A percentile compares a stretch with the other conserved stretches of the same genome.
phyloP scores from a whole-genome alignment of 2,888 invertebrate species.

The Aphodius sticticus region DNA sequence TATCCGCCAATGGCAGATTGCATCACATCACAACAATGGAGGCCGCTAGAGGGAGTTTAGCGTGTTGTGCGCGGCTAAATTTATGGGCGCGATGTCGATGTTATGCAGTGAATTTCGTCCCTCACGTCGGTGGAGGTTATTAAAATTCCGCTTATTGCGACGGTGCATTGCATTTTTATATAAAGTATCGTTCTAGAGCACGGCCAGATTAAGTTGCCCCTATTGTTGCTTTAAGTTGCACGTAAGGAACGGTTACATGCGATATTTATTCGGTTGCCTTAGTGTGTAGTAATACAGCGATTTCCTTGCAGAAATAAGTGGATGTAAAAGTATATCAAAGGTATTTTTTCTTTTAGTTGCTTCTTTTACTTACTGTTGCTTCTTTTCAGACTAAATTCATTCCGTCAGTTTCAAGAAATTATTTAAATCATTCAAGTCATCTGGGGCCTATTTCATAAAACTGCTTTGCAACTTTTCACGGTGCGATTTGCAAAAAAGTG shows the following conservation, averaged over 20 bases:
- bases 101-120: background rate
- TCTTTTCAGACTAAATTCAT: too few species aligned
- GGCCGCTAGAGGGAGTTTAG: background rate
- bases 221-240: conserved; percentile 12
- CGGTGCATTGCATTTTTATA: background rate
- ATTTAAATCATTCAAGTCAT: too few species aligned
- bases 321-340: too few species aligned
- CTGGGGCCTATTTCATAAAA: too few species aligned
- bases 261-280: background rate
- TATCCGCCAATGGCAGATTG: background rate
- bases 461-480: too few species aligned
- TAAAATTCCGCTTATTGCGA: conserved; percentile 10
- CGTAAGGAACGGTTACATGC: background rate
- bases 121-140: background rate
- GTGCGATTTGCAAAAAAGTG: too few species aligned
- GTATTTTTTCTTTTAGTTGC: too few species aligned
- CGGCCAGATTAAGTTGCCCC: conserved; percentile 4
- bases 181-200: background rate
- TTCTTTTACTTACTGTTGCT: too few species aligned
- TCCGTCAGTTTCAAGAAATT: too few species aligned
- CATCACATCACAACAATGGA: background rate
- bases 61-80: background rate
- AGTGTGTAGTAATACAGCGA: too few species aligned
- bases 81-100: background rate
- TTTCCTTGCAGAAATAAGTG: too few species aligned